Conservation (phyloP, 2,797 vertebrate genomes). For the Tenualosa thibaudeaui region DNA sequence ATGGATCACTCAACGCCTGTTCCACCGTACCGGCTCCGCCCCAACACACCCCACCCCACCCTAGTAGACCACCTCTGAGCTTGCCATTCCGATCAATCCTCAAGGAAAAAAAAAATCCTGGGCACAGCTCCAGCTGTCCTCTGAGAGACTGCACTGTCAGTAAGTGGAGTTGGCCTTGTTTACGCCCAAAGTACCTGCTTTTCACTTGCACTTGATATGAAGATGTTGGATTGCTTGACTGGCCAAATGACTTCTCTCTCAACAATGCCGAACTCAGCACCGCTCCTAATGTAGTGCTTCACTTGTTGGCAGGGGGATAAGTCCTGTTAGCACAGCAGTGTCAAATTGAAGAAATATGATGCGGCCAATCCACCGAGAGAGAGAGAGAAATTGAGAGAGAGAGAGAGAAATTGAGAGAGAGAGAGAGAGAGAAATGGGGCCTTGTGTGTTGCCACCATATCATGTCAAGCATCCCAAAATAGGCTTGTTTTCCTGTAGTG, state of each 20-base stretch:
- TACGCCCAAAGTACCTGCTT: not conserved
- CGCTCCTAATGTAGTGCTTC: not conserved
- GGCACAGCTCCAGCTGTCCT: not conserved
- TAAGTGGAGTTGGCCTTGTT: slow-evolving; percentile 2
- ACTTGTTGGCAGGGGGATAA: not conserved
- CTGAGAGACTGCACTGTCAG: not conserved
- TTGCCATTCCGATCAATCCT: not conserved
- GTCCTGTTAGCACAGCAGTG: not conserved
- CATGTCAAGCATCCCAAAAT: not conserved
- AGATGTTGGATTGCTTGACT: not conserved
- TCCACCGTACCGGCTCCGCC: not conserved
- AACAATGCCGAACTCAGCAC: not conserved
- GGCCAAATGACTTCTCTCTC: not conserved
- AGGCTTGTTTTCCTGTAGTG: not conserved
- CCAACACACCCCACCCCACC: not conserved
- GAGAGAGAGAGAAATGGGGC: not conserved
- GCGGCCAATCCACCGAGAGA: not conserved
- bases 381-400: not conserved
- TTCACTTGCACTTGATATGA: not conserved
- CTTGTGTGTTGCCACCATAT: not conserved
- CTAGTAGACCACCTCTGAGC: not conserved
- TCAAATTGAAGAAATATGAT: slow-evolving; percentile 5
- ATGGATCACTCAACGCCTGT: not conserved
- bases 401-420: not conserved
- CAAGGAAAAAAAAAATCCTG: not conserved